These are phyloP conservation scores for Chironex yamaguchii DNA, from an alignment of 30 jellyfish, hydroid and myxozoan genomes.

Conservation along the genomic window DNA sequence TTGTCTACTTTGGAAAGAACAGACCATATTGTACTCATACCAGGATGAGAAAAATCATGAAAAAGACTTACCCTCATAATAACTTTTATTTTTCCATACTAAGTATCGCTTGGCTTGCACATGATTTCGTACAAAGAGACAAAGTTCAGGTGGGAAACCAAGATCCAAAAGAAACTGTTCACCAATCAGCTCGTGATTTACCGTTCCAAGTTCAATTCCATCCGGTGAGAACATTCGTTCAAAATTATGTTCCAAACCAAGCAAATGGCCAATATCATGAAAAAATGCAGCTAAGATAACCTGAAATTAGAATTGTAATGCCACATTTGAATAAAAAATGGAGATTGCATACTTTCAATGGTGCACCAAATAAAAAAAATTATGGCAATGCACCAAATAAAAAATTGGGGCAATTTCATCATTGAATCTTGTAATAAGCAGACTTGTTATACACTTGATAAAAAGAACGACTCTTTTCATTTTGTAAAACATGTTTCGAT, in stretches of 20 bases:
- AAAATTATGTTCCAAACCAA: slow-evolving; percentile 60
- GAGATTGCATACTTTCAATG: too few species aligned
- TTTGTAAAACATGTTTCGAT: too few species aligned
- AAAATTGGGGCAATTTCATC: too few species aligned
- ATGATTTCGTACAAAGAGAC: slow-evolving; percentile 75
- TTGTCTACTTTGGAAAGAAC: too few species aligned
- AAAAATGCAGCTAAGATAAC: slow-evolving; percentile 67
- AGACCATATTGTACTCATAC: neutral
- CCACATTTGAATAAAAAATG: too few species aligned
- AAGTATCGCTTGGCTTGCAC: slow-evolving; percentile 74
- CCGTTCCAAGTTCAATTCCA: slow-evolving; percentile 69
- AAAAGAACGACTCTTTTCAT: too few species aligned
- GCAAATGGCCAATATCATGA: slow-evolving; percentile 80
- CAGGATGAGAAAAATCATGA: neutral
- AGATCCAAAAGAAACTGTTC: slow-evolving; percentile 52
- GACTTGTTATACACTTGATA: too few species aligned
- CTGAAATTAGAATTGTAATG: too few species aligned
- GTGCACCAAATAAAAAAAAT: too few species aligned
- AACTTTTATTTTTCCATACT: slow-evolving; percentile 43
- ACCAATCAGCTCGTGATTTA: slow-evolving; percentile 71
- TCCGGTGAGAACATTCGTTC: slow-evolving; percentile 34
- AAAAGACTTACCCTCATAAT: slow-evolving; percentile 34
- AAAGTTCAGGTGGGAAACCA: slow-evolving; percentile 65
- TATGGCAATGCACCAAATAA: too few species aligned
- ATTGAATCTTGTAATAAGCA: too few species aligned